Base-by-base conservation (phyloP, 2,888 invertebrate genomes). In the Caradrina clavipalpis region DNA sequence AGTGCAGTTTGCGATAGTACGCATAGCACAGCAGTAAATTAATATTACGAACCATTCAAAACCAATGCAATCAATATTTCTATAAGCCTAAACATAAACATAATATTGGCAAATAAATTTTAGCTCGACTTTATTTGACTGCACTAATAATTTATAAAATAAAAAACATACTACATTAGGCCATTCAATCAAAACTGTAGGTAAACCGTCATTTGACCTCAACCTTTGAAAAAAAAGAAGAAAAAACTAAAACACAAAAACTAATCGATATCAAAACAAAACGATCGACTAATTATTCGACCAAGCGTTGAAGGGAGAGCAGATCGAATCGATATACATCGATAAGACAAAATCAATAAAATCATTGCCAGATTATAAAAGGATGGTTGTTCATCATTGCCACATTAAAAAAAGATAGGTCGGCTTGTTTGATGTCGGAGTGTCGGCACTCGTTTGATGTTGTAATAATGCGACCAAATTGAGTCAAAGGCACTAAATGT, bases 281-380 rank as follows among this genome's bases (percentile, higher is more conserved):
- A 91, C 87, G 67, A 79, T 68, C 76, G 86, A 92, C 93, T 94
- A 95, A 94, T 94, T 94, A 94, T 89, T 84, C 87, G 88, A 87
- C 84, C 89, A 90, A 91, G 89, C 91, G 90, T 89, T 90, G 86
- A 90, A 90, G 92, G 90, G 91, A 93, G 92, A 92, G 93, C 93
- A 92, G 88, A 86, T 86, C 93, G 90, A 93, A 94, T 92, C 88
- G 87, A 87, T 87, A 87, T 87, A 90, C 88, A 83, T 83, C 88
- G 90, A 91, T 94, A 92, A 94, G 92, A 94, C 91, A 95, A 93
- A 95, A 95, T 95, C 95, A 96, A 96, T 96, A 96, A 95, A 96
- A 95, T 94, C 94, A 93, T 92, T 77, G 81, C 78, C 65, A 70
- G 60, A 57, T 66, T 65, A 72, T 68, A 83, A 80, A 80, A 73